Conservation (phyloP, 2,888 invertebrate species). For the Coleophora flavipennella region DNA sequence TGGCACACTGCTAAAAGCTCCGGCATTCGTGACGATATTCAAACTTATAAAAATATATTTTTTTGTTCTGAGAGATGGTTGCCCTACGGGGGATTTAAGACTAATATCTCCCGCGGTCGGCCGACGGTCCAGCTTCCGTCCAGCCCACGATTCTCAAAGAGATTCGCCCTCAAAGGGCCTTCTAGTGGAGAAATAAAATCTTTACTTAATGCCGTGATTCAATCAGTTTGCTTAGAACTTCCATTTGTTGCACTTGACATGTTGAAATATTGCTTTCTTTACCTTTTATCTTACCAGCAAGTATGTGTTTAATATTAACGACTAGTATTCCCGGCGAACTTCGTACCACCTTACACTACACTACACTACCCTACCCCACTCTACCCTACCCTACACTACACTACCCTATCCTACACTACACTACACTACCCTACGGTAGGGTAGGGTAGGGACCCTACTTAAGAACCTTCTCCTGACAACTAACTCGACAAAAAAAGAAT, state of each 20-base stretch:
- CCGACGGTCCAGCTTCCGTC: constrained; percentile 23
- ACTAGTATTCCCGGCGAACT: too few relatives aligned
- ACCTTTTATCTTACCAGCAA: neutral
- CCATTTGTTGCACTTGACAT: constrained; percentile 51
- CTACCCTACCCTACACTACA: too few relatives aligned
- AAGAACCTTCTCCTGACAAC: too few relatives aligned
- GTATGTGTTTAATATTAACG: neutral
- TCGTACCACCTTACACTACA: too few relatives aligned
- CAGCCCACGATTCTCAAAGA: constrained; percentile 5
- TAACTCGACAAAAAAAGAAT: too few relatives aligned
- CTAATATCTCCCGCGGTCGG: constrained; percentile 44
- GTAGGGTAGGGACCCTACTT: too few relatives aligned
- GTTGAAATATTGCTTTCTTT: constrained; percentile 5
- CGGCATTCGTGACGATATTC: too few relatives aligned
- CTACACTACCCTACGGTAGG: too few relatives aligned
- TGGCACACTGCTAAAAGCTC: too few relatives aligned
- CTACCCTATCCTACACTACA: too few relatives aligned
- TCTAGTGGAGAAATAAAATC: constrained; percentile 30
- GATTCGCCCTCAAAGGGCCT: constrained; percentile 23
- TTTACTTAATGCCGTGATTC: constrained; percentile 22
- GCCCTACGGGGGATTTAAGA: constrained; percentile 30
- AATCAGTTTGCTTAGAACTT: constrained; percentile 21
- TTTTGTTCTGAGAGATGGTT: constrained; percentile 4
- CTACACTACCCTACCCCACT: too few relatives aligned
- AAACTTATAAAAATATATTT: too few relatives aligned